Base-by-base conservation (phyloP, 2,113 vertebrate species). In the Scolopax mira region DNA sequence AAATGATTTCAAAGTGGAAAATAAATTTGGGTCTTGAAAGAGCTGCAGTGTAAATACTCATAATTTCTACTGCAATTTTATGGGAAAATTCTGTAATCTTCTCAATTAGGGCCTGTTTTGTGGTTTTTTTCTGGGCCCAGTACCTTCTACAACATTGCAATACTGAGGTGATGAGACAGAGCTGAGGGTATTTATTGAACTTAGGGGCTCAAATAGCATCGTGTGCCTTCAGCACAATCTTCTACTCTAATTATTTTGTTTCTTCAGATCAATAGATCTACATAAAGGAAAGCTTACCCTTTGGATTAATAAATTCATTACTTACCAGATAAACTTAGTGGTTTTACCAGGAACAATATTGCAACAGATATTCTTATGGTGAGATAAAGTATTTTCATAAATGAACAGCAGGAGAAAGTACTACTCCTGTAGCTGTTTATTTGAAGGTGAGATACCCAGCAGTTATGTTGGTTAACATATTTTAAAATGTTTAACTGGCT, bases 401-500 rank as follows among this genome's bases (percentile, higher is more conserved):
- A 0, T 46, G 42, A 91, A 19, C 3, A 5, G 33, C 66, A 90
- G 49, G 52, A 81, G 21, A 69, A 70, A 80, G 28, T 18, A 9
- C 51, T 83, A 5, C 16, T 60, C 28, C 7, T 13, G 22, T 48
- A 31, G 9, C 67, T 94, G 30, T 74, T 48, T 67, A 44, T 55
- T 44, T 55, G 25, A 52, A 73, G 51, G 42, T 48, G 78, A 51
- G 33, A 27, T 17, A 42, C 35, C 7, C 21, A 37, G 28, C 19
- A 31, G 62, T 65, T 78, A 6, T 2, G 3, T 79, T 82, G 78
- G 12, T 35, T 79, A 52, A 35, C 10, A 1, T 70, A 55, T 19
- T 89, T 46, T 19, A n/a, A 74, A 78, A 73, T 85, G 85, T 80
- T 92, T 97, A 88, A 96, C 71, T 89, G 88, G 60, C 42, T 96